Base-by-base conservation (phyloP, 2,797 vertebrate species). In the Tapera naevia region DNA sequence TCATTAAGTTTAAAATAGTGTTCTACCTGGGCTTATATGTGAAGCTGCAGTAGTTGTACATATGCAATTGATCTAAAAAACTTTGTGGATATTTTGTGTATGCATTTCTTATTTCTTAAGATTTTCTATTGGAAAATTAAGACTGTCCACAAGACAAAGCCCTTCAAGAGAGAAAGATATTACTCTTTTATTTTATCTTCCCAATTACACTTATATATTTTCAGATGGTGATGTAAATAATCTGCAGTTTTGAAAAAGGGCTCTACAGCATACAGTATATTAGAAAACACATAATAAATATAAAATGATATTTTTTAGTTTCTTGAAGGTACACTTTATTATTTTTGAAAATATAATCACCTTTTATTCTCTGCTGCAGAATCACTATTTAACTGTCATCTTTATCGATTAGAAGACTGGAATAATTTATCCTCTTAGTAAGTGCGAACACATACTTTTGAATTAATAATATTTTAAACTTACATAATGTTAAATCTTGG, bases 211-310 rank as follows among this genome's bases (percentile, higher is more conserved):
- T 54, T 80, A n/a, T 89, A 2, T 88, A 45, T 89, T 85, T 91
- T 95, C 64, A 87, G 67, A 53, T 82, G 15, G 7, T 65, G 10
- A 3, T 80, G 13, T 43, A 93, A 84, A 30, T 46, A 65, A 11
- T 69, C 37, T 74, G 19, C 22, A 67, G 28, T 39, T 82, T 78
- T 74, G 50, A 67, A 80, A 81, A 82, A 74, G 15, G 5, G 6
- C n/a, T 64, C 10, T n/a, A 66, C 56, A 86, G 72, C 19, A 56
- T 17, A 71, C 0, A 50, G 17, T 43, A 66, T 5, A 35, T 33
- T 70, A 48, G 51, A 57, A 95, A 96, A 81, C 18, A 86, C 84
- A 84, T 35, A 94, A 87, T 84, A 95, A 88, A 75, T 81, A 85
- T 9, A 0, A 71, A 73, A 62, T 25, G 16, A 67, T 70, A 73